Base-by-base conservation (phyloP, 2,797 vertebrate genomes). In the Thaleichthys pacificus region DNA sequence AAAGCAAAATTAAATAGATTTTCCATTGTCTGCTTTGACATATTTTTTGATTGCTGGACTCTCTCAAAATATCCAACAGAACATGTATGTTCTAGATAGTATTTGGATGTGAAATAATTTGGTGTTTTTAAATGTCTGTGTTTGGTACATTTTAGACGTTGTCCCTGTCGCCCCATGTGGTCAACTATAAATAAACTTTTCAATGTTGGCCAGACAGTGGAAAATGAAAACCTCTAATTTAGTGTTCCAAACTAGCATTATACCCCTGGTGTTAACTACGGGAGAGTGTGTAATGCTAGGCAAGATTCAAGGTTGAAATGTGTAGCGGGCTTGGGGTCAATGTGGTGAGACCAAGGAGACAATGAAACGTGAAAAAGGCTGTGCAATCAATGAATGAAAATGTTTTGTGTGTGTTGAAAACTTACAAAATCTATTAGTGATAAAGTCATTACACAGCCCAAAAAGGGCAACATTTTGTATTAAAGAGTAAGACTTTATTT, bases 191-290 rank as follows among this genome's bases (percentile, higher is more conserved):
- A 51, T 14, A 51, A 17, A 51, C 49, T 17, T 51, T 26, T 47
- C 22, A n/a, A n/a, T 47, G 21, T 47, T 5, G 21, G 64, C 38
- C 47, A 66, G 65, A 54, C 76, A 28, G 74, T 86, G 35, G 64
- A 71, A 83, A 84, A 84, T 61, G 32, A 79, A 84, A 84, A 81
- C 75, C 75, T 56, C 74, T 77, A 74, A 81, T 88, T 81, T 80
- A 61, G 58, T 82, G 89, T 74, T 74, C 72, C 79, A 69, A 89
- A 79, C 84, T 78, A 54, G 80, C 76, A 86, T 92, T 89, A 87
- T 68, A 67, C 47, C 70, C 77, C 58, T 78, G 62, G 61, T 79
- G 81, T 76, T 81, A 80, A 82, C 70, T 75, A 82, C 72, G 84
- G 71, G 76, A 70, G 75, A 24, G 80, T 67, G 75, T 73, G 77